Percentiles rank a stretch among this genome's conserved stretches.
Conservation (phyloP, 2,797 vertebrate species). For the Platalea minor region DNA sequence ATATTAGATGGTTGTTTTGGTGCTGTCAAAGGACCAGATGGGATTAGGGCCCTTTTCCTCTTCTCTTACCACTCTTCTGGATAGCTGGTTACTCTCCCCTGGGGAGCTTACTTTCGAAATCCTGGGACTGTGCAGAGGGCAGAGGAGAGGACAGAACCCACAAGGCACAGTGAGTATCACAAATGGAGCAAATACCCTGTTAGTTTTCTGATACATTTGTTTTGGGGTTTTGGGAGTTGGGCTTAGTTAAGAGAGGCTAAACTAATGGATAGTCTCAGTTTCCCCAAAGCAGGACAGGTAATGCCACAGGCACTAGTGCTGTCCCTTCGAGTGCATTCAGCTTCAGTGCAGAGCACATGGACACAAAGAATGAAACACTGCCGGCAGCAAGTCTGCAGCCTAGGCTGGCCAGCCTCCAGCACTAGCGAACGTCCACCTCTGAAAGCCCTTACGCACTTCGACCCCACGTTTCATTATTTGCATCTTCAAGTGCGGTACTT, state of each 20-base stretch:
- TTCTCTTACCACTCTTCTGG: not conserved
- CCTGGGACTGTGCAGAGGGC: not conserved
- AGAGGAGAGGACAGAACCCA: not conserved
- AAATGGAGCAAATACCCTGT: not conserved
- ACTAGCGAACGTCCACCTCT: not conserved
- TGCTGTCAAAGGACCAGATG: not conserved
- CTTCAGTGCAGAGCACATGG: not conserved
- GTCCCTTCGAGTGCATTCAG: not conserved
- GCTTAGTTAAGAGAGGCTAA: not conserved
- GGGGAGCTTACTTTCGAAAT: not conserved
- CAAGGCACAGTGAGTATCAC: not conserved
- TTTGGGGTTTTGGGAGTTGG: not conserved
- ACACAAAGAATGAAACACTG: rapidly evolving
- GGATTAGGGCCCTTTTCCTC: not conserved
- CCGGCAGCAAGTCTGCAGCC: not conserved
- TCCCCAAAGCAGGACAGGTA: not conserved
- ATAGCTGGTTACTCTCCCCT: not conserved
- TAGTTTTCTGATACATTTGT: not conserved
- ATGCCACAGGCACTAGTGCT: not conserved
- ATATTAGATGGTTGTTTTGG: not conserved
- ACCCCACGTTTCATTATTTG: not conserved
- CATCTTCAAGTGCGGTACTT: not conserved
- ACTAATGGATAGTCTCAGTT: not conserved
- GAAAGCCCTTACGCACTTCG: not conserved
- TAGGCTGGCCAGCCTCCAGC: not conserved